Conservation (phyloP, 2,113 vertebrate genomes). For the Syngnathus scovelli region DNA sequence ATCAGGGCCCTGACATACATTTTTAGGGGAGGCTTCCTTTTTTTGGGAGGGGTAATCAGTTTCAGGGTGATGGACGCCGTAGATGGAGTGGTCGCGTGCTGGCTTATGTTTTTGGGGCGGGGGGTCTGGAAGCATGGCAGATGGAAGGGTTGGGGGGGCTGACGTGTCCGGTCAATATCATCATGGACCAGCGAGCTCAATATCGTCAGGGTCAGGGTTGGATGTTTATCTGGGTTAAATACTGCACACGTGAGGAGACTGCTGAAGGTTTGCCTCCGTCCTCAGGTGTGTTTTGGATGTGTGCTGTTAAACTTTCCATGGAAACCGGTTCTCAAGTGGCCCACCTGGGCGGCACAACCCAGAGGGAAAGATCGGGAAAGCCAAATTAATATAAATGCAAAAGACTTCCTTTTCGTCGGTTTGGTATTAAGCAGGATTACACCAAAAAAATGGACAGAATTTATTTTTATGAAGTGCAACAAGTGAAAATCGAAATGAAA, state of each 20-base stretch:
- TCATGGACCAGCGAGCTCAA: slow-evolving; percentile 47
- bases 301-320: slow-evolving; percentile 39
- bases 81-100: slow-evolving; percentile 9
- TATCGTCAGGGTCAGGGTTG: slow-evolving; percentile 33
- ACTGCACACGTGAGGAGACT: slow-evolving; percentile 18
- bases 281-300: slow-evolving; percentile 42
- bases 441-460: too few relatives aligned
- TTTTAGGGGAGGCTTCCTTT: too few relatives aligned
- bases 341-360: slow-evolving; percentile 43
- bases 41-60: slow-evolving; percentile 5
- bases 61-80: slow-evolving; percentile 11
- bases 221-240: slow-evolving; percentile 22
- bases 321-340: slow-evolving; percentile 35
- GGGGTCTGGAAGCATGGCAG: slow-evolving; percentile 39
- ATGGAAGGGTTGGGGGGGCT: slow-evolving; percentile 32
- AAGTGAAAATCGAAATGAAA: too few relatives aligned
- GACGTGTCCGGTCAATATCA: slow-evolving; percentile 53
- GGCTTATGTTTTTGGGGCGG: slow-evolving; percentile 4
- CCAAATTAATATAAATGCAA: background rate
- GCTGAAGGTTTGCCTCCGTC: background rate
- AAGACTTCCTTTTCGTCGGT: too few relatives aligned
- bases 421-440: too few relatives aligned
- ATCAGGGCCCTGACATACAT: background rate
- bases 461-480: too few relatives aligned
- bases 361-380: slow-evolving; percentile 4